phyloP scores from a whole-genome alignment of 2,888 invertebrate species.

The Habrosyne pyritoides region DNA sequence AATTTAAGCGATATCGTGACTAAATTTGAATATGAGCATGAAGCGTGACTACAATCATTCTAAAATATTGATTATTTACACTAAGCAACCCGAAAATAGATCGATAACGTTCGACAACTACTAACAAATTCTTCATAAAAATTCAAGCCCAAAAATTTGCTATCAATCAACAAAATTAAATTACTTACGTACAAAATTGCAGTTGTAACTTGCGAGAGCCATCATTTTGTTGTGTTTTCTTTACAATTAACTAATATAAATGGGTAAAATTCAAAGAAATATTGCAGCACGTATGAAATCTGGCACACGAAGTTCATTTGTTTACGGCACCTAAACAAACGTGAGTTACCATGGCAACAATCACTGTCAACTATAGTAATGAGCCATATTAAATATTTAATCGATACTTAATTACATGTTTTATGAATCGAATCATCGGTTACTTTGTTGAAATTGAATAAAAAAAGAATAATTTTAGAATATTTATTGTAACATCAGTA shows the following conservation, averaged over 20 bases:
- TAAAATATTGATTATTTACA: slow-evolving; percentile 67
- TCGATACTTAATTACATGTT: slow-evolving; percentile 45
- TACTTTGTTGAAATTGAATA: neutral
- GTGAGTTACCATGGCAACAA: slow-evolving; percentile 64
- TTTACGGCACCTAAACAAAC: slow-evolving; percentile 74
- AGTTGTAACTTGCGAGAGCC: slow-evolving; percentile 45
- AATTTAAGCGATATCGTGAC: slow-evolving; percentile 50
- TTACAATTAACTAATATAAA: slow-evolving; percentile 30
- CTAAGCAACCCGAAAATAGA: slow-evolving; percentile 59
- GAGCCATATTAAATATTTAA: slow-evolving; percentile 48
- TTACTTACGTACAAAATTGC: slow-evolving; percentile 57
- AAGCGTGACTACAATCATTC: slow-evolving; percentile 63
- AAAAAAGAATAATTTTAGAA: neutral
- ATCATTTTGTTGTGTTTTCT: slow-evolving; percentile 40
- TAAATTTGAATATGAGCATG: slow-evolving; percentile 66
- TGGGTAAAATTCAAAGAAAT: slow-evolving; percentile 42
- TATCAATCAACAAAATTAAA: slow-evolving; percentile 1
- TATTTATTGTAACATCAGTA: neutral
- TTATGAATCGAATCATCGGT: neutral
- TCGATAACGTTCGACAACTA: slow-evolving; percentile 39
- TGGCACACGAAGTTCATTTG: slow-evolving; percentile 72
- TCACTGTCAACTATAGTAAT: slow-evolving; percentile 63
- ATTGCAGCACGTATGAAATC: slow-evolving; percentile 54
- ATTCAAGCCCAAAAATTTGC: neutral
- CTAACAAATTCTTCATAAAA: slow-evolving; percentile 10